Evolutionary conservation across 2,888 invertebrate species (phyloP).

Genomic region (Calameuta filiformis): DNA sequence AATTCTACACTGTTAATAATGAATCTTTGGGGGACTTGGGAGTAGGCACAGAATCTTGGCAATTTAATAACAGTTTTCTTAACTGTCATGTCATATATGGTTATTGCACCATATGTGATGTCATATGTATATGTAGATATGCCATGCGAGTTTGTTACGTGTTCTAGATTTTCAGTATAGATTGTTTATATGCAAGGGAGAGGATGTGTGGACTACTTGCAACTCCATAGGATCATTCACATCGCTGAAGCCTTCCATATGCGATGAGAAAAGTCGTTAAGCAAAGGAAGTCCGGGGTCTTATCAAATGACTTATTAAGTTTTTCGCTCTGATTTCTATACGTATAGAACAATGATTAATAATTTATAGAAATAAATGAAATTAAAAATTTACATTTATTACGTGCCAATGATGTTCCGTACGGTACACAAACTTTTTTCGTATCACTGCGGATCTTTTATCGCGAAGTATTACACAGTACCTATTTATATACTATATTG

Average conservation of each 20-base stretch:
- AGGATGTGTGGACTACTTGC: constrained; percentile 56
- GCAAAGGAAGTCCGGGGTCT: not conserved
- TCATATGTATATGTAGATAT: constrained; percentile 15
- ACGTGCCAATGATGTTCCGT: not conserved
- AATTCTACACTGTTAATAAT: not conserved
- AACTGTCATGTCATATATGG: not conserved
- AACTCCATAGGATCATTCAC: constrained; percentile 7
- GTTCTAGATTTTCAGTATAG: constrained; percentile 60
- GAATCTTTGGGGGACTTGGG: not conserved
- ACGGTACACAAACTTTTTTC: not conserved
- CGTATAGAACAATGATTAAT: not conserved
- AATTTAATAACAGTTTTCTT: not conserved
- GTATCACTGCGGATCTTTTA: not conserved
- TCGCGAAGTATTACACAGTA: not conserved
- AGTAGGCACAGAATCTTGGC: not conserved
- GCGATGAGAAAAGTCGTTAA: not conserved
- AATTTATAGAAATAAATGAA: not conserved
- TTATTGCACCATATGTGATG: not conserved
- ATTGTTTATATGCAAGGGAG: constrained; percentile 58
- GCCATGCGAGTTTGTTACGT: constrained; percentile 42
- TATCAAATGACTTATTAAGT: not conserved
- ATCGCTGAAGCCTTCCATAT: not conserved
- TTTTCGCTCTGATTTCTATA: not conserved
- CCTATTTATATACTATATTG: not conserved
- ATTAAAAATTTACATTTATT: not conserved